Base-by-base conservation (phyloP, 2,888 invertebrate genomes). In the Pristionchus entomophagus region DNA sequence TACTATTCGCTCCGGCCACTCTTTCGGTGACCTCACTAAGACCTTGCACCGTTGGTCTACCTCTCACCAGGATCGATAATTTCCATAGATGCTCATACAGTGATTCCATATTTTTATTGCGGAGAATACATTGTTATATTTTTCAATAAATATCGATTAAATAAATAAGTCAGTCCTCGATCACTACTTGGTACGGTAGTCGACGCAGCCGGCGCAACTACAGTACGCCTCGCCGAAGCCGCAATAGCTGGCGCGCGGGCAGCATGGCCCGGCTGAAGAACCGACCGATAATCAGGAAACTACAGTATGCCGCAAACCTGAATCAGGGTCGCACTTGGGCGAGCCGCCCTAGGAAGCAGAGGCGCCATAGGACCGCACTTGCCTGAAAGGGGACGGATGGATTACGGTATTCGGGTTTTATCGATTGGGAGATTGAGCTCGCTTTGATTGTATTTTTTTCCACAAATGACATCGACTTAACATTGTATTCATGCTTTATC, bases 301-400 rank as follows among this genome's bases (percentile, higher is more conserved):
- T 32, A 84, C n/a, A 35, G 56, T 84, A 49, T 26, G 88, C 84
- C 19, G 87, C 87, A 2, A 84, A 32, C 88, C 87, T 4, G 91
- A 90, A 32, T 91, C 89, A 32, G 90, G 90, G 83, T 92, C 90
- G 78, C 92, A 92, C 65, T 90, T 91, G 3, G 92, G 88, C 6
- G 89, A 88, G 65, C 88, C 88, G 17, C 91, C 92, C 29, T 87
- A 0, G 90, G 88, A 0, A 92, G 86, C 10, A 88, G 86, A 0
- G 92, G 91, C n/a, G 92, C 92, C 26, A 88, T 87, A 26, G 90
- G 90, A 10, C 92, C 92, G 86, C 92, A 92, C 14, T 90, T 87
- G 22, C 91, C 91, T 90, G 82, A 56, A 22, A 59, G n/a, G n/a
- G 22, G 17, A 19, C 19, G 32, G n/a, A n/a, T n/a, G 81, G 29